These are phyloP conservation scores for Pelecanoides urinatrix DNA, from an alignment of 2,113 vertebrate species.

Conservation along the genomic window DNA sequence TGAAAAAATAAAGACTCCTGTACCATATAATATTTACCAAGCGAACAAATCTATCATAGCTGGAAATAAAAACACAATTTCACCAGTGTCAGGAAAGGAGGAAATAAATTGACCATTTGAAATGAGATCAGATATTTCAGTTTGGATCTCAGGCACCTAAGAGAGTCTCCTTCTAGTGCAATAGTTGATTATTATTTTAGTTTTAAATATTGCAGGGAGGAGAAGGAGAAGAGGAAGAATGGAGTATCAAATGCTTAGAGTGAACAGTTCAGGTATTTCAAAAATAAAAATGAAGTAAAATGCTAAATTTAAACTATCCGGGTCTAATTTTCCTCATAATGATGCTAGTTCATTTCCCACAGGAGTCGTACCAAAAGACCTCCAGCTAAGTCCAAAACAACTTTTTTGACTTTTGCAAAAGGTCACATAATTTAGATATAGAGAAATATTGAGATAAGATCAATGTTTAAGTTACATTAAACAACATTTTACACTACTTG, in stretches of 20 bases:
- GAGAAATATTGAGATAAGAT: background rate
- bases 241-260: background rate
- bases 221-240: background rate
- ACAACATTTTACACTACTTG: background rate
- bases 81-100: slow-evolving; percentile 28
- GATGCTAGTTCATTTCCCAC: fast-evolving
- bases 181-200: background rate
- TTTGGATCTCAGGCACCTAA: background rate
- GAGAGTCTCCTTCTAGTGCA: background rate
- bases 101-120: slow-evolving; percentile 59
- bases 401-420: background rate
- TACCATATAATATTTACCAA: slow-evolving; percentile 56
- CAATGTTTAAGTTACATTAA: background rate
- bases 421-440: background rate
- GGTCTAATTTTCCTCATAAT: background rate
- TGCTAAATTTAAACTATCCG: background rate
- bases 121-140: slow-evolving; percentile 54
- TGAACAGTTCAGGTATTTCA: background rate
- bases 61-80: slow-evolving; percentile 66
- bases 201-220: slow-evolving; percentile 21
- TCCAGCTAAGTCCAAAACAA: background rate
- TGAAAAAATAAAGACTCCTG: slow-evolving; percentile 69
- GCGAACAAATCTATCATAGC: slow-evolving; percentile 38
- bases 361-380: background rate
- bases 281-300: background rate